Conservation (phyloP, 2,888 invertebrate genomes). For the Ormyrus thymus region DNA sequence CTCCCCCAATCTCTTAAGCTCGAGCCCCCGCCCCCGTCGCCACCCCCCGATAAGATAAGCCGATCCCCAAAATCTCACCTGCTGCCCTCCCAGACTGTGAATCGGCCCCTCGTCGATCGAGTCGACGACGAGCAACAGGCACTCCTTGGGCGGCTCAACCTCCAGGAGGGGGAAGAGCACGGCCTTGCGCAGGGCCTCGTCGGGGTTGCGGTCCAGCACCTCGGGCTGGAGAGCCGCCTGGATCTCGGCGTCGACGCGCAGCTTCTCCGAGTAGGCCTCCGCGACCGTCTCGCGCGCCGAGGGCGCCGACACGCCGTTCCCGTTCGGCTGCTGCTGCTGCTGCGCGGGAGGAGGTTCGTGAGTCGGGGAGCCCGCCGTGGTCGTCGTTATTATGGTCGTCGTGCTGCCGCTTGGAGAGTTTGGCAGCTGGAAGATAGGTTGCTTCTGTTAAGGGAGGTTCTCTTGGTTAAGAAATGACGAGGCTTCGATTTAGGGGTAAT, state of each 20-base stretch:
- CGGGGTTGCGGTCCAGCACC: constrained; percentile 90
- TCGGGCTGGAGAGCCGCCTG: constrained; percentile 87
- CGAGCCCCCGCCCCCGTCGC: too few species aligned
- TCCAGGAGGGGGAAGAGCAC: constrained; percentile 90
- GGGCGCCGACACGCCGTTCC: constrained; percentile 73
- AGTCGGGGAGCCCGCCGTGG: constrained; percentile 70
- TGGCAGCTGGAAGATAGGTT: constrained; percentile 59
- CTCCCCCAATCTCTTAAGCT: too few species aligned
- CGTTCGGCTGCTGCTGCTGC: constrained; percentile 41
- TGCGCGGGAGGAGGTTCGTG: constrained; percentile 1
- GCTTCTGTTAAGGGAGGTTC: too few species aligned
- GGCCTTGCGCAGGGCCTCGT: constrained; percentile 93
- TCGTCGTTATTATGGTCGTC: constrained; percentile 72
- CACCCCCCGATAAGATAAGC: too few species aligned
- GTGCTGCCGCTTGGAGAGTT: constrained; percentile 65
- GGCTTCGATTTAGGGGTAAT: background rate
- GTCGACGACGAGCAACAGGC: constrained; percentile 90
- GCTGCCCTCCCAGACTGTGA: constrained; percentile 55
- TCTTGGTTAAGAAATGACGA: background rate
- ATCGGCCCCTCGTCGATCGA: constrained; percentile 89
- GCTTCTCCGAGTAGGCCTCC: constrained; percentile 87
- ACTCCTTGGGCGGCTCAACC: constrained; percentile 90
- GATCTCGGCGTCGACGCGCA: constrained; percentile 87
- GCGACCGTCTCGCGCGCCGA: constrained; percentile 82
- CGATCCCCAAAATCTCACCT: background rate